Evolutionary conservation across 1,140 invertebrate species (phyloP).

Genomic region (Triops cancriformis): DNA sequence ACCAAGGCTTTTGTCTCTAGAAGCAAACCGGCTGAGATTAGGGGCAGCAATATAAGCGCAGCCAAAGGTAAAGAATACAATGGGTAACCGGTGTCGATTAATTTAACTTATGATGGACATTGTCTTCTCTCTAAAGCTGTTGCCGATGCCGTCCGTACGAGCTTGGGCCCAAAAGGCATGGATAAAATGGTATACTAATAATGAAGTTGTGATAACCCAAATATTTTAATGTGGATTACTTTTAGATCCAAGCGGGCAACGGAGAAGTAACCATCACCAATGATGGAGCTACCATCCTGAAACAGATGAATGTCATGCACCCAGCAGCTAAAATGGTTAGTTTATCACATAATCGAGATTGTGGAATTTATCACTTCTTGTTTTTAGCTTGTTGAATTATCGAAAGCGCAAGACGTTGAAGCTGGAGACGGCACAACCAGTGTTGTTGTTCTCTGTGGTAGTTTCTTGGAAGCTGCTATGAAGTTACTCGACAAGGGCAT

Average conservation of each 20-base stretch:
- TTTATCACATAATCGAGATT: conserved; percentile 6
- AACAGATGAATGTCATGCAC: conserved; percentile 98
- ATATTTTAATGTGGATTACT: conserved; percentile 34
- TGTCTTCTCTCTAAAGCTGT: conserved; percentile 65
- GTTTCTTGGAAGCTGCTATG: conserved; percentile 86
- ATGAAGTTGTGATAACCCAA: neutral
- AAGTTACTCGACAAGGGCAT: conserved; percentile 89
- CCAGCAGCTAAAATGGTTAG: conserved; percentile 97
- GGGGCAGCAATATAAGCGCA: conserved; percentile 90
- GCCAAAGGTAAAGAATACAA: conserved; percentile 75
- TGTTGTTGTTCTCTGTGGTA: conserved; percentile 92
- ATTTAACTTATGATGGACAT: neutral
- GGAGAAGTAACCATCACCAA: conserved; percentile 99
- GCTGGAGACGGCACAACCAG: conserved; percentile 99
- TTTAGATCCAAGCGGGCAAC: conserved; percentile 83
- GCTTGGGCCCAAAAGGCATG: conserved; percentile 96
- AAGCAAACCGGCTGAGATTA: conserved; percentile 88
- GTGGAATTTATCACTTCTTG: conserved; percentile 27
- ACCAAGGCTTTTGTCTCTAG: conserved; percentile 48
- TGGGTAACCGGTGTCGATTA: neutral
- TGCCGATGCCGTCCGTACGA: conserved; percentile 95
- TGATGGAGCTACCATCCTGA: conserved; percentile 98
- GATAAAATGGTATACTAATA: conserved; percentile 87
- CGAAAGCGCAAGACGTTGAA: conserved; percentile 96
- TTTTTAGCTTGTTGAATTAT: conserved; percentile 86